Percentiles rank a stretch among this genome's conserved stretches.
Evolutionary conservation across 2,888 invertebrate genomes (phyloP).

Genomic region (Auanema sp.): DNA sequence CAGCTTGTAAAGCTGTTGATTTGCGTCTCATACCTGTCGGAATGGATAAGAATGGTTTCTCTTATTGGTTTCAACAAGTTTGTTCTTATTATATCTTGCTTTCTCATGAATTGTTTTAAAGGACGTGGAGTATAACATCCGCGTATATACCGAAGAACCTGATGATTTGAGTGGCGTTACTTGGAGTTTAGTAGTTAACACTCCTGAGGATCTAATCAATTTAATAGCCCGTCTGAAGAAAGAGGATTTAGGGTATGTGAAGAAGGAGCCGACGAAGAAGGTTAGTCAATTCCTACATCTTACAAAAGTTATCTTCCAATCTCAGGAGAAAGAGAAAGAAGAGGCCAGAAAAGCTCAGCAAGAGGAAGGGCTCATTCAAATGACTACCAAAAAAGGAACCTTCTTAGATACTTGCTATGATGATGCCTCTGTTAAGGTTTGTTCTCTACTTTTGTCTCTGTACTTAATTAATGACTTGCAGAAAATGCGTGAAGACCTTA

Average conservation of each 20-base stretch:
- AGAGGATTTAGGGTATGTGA: constrained; percentile 45
- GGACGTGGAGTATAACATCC: constrained; percentile 74
- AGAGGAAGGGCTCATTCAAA: constrained; percentile 25
- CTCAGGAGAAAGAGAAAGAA: constrained; percentile 11
- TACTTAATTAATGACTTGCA: no score
- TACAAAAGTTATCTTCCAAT: constrained; percentile 11
- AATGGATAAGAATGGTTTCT: constrained; percentile 83
- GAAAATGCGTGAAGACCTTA: constrained; percentile 73
- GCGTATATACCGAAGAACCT: constrained; percentile 89
- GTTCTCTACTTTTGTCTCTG: no score
- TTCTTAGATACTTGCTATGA: constrained; percentile 43
- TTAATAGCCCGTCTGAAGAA: constrained; percentile 71
- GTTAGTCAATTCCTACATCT: constrained; percentile 9
- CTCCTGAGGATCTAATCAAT: constrained; percentile 78
- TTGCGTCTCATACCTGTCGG: constrained; percentile 87
- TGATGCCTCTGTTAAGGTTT: constrained; percentile 34
- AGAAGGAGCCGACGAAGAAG: constrained; percentile 41
- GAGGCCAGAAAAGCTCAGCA: constrained; percentile 14
- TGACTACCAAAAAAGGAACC: constrained; percentile 45
- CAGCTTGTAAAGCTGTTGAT: constrained; percentile 72
- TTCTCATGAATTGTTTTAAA: neutral
- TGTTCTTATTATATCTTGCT: neutral
- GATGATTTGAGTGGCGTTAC: constrained; percentile 73
- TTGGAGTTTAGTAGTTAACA: constrained; percentile 67
- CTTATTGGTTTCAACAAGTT: constrained; percentile 87